A percentile compares a stretch with the other conserved stretches of the same genome.
Evolutionary conservation across 2,797 vertebrate species (phyloP).

Genomic region (Sebastiscus albofasciatus): DNA sequence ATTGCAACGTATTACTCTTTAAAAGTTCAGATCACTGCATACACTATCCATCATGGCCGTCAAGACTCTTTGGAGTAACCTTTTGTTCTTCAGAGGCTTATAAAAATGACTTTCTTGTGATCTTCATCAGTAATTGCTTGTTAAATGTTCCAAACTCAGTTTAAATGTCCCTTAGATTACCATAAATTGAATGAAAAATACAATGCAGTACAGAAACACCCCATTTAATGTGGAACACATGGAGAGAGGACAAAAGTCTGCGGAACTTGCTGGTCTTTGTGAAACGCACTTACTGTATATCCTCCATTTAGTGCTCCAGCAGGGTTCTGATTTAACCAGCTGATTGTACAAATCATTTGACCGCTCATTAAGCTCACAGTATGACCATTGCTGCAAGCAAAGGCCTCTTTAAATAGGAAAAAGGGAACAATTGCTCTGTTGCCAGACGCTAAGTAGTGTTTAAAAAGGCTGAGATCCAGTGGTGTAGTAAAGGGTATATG

Average conservation of each 20-base stretch:
- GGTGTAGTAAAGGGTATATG: too few relatives aligned
- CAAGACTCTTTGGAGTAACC: not conserved
- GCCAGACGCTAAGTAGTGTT: not conserved
- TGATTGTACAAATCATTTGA: constrained; percentile 23
- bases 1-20: not conserved
- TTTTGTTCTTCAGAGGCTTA: not conserved
- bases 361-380: constrained; percentile 31
- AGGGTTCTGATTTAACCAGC: not conserved
- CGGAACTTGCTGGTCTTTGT: not conserved
- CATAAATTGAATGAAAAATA: not conserved
- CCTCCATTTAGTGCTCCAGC: not conserved
- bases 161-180: not conserved
- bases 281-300: not conserved
- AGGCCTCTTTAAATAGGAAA: not conserved
- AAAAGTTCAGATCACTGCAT: not conserved
- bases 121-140: not conserved
- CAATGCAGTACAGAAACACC: not conserved
- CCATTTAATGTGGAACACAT: not conserved
- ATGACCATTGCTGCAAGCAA: not conserved
- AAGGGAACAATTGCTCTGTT: not conserved
- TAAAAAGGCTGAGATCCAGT: not conserved
- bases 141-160: not conserved
- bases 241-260: not conserved
- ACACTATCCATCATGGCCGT: not conserved
- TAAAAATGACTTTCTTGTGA: constrained; percentile 6